Evolutionary conservation across 1,140 invertebrate genomes (phyloP), one percentile per base, ranked within the genome.

Genomic region (Drosophila melanica): DNA sequence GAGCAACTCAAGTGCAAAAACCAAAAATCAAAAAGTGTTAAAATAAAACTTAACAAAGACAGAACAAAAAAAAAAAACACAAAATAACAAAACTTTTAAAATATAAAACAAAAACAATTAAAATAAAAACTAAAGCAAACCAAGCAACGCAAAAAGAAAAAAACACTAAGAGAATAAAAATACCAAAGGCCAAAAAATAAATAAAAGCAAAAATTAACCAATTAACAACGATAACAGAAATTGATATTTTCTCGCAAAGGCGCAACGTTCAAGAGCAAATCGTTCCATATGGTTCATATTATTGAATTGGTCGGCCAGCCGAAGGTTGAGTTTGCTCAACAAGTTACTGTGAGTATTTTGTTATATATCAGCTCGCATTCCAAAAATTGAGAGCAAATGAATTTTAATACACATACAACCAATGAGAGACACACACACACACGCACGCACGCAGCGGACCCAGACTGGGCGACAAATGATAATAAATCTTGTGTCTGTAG

Each of bases 201-300:
- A 63, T 8, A 51, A 41, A n/a, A 8, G 20, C 20, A 23, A 66
- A 47, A 10, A 41, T 39, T 53, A 59, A 57, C 37, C 53, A 67
- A 75, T 48, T 30, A 59, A 64, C 58, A 80, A 75, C 66, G 63
- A 65, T 80, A 55, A 33, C 23, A 23, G 60, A 75, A 73, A 79
- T 82, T 76, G 66, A 67, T 69, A 75, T 62, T 87, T 89, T 89
- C 77, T 89, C 79, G 80, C 84, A 89, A 87, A 87, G 84, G 84
- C 82, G 82, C 84, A 77, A 89, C 78, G 81, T 86, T 74, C 77
- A 77, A 87, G 51, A 86, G 78, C 75, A 91, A 91, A 91, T 85
- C 90, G 78, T 91, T 91, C 90, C 90, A 91, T 91, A 91, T 91
- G 90, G 90, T 91, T 91, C 90, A 91, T 91, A 91, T 91, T 91